Evolutionary conservation across 1,140 invertebrate species (phyloP), one percentile per base, ranked within the genome.

Genomic region (Plectrocnemia conspersa): DNA sequence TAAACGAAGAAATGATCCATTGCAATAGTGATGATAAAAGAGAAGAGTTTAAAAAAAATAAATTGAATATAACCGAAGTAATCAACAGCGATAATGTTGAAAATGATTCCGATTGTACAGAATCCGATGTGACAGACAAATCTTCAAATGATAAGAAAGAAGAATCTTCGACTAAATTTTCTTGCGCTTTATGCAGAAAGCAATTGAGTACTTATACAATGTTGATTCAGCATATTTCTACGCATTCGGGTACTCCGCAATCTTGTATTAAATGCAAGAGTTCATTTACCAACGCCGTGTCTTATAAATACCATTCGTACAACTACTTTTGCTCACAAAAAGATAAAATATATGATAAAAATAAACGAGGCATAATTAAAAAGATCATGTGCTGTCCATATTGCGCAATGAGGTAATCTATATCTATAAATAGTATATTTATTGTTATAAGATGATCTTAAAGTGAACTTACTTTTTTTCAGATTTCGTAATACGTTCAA

Each of bases 181-280:
- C 36, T 32, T 13, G 18, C 22, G n/a, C 36, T 7, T 27, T 59
- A 25, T 59, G 57, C 22, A 46, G 41, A 25, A 25, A 49, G 19
- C 9, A 13, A 18, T 46, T 59, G 3, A 41, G 27, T 21, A 41
- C 15, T 2, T 23, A 55, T 22, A 21, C 21, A 29, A 47, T 29
- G 24, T 25, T 61, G 15, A 54, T 57, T 19, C 24, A 52, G 9
- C 59, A 61, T 32, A 42, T 54, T n/a, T 57, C 52, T 41, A 54
- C 57, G 15, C 59, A 61, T 23, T 9, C 35, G 10, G 46, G 55
- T 11, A 25, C 59, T 19, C 24, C 44, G 6, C 46, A 45, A 16
- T 54, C 54, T 9, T 61, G 59, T 32, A 21, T 47, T 2, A 41
- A 54, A 25, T 61, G 59, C 23, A 49, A 36, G 55, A 50, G 24